phyloP scores from a whole-genome alignment of 2,888 invertebrate species.

The Scaptodrosophila latifasciaeformis region DNA sequence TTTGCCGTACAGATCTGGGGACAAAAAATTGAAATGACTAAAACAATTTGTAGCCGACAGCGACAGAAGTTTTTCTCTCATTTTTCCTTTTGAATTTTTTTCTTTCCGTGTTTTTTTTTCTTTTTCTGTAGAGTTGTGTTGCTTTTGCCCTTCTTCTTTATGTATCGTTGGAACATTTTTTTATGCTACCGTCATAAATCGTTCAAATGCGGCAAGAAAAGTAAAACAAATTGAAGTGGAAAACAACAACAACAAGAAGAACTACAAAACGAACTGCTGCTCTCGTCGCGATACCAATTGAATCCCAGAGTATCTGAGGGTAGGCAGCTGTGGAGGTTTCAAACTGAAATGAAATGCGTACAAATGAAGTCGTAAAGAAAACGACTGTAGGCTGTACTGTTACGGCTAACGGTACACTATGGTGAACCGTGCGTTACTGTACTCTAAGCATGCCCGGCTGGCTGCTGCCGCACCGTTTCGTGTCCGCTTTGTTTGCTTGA shows the following conservation, averaged over 20 bases:
- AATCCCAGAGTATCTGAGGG: not conserved
- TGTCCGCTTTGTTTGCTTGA: not conserved
- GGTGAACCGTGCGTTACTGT: too few species aligned
- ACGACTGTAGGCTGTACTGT: constrained; percentile 37
- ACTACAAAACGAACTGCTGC: constrained; percentile 35
- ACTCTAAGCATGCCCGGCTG: not conserved
- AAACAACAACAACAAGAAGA: constrained; percentile 14
- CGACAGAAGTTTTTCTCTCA: too few species aligned
- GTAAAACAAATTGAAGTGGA: constrained; percentile 61
- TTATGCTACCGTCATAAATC: constrained; percentile 52
- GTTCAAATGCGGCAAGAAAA: constrained; percentile 62
- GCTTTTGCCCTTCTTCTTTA: too few species aligned
- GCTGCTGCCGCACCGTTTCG: not conserved
- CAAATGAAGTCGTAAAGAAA: constrained; percentile 65
- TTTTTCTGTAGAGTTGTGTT: too few species aligned
- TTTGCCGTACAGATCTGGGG: not conserved
- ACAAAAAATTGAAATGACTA: not conserved
- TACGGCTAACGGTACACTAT: too few species aligned
- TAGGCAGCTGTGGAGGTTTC: too few species aligned
- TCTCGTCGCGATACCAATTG: not conserved
- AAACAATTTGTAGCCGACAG: not conserved
- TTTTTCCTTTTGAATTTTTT: too few species aligned
- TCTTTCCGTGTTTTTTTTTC: too few species aligned
- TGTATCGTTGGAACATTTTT: not conserved
- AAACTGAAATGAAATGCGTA: constrained; percentile 56